phyloP scores from a whole-genome alignment of 2,888 invertebrate genomes.

The Lasioglossum vierecki region DNA sequence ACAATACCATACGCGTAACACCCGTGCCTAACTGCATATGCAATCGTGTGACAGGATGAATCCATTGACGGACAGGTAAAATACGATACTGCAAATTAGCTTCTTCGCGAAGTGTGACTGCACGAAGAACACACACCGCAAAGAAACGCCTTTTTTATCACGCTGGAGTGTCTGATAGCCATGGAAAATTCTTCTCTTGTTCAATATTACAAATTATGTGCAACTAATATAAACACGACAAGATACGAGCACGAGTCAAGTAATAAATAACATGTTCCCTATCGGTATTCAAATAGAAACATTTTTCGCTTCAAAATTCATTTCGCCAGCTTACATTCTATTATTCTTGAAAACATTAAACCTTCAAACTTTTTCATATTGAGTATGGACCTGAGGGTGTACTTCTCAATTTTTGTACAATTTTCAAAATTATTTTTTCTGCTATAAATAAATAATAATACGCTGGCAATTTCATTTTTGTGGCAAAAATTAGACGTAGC shows the following conservation, averaged over 20 bases:
- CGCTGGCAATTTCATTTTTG: too few species aligned
- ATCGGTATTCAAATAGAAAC: neutral
- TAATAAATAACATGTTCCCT: neutral
- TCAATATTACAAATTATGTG: neutral
- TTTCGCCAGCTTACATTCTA: neutral
- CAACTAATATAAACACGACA: neutral
- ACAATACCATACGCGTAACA: neutral
- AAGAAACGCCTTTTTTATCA: neutral
- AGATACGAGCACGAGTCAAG: neutral
- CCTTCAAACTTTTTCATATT: neutral
- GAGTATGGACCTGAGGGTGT: neutral
- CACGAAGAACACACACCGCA: neutral
- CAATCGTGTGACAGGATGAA: conserved; percentile 28
- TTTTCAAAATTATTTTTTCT: too few species aligned
- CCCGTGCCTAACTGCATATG: conserved; percentile 17
- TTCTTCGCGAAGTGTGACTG: neutral
- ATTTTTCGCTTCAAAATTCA: neutral
- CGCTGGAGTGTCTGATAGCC: neutral
- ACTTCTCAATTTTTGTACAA: neutral
- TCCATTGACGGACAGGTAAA: conserved; percentile 9
- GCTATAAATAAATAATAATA: too few species aligned
- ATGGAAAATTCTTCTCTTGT: neutral
- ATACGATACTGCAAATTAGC: conserved; percentile 24
- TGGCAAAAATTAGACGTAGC: too few species aligned
- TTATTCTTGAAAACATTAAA: neutral